Evolutionary conservation across 1,140 invertebrate genomes (phyloP).

Genomic region (Pomacea maculata): DNA sequence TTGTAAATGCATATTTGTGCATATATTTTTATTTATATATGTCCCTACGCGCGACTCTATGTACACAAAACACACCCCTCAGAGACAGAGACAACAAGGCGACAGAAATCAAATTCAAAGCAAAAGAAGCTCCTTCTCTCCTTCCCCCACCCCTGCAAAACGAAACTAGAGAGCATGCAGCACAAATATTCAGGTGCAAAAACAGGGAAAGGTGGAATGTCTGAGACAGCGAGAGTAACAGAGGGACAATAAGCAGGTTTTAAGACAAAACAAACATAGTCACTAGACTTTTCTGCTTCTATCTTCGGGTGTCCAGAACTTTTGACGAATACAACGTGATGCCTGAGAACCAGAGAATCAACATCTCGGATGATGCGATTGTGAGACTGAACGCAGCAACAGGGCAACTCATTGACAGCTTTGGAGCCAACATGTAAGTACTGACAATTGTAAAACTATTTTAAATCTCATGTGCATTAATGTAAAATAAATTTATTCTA

Average conservation of each 20-base stretch:
- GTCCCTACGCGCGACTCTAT: neutral
- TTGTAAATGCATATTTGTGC: neutral
- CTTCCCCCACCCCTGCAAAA: no score
- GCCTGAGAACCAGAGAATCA: neutral
- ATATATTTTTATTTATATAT: neutral
- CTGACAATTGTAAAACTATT: no score
- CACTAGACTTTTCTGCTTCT: no score
- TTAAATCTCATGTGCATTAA: no score
- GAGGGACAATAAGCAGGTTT: neutral
- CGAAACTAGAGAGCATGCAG: neutral
- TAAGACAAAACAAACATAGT: neutral
- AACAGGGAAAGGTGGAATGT: no score
- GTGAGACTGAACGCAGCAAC: neutral
- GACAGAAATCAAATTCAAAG: no score
- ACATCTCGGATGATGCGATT: neutral
- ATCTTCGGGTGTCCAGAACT: neutral
- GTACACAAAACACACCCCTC: no score
- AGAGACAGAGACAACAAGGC: no score
- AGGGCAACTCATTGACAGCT: neutral
- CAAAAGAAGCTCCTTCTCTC: no score
- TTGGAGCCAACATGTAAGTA: conserved; percentile 4
- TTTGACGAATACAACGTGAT: neutral
- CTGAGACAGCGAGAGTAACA: neutral
- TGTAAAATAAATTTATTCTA: no score
- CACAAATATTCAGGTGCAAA: neutral